Percentiles rank a stretch among this genome's conserved stretches.
Conservation (phyloP, 2,113 vertebrate genomes). For the Piaya cayana region DNA sequence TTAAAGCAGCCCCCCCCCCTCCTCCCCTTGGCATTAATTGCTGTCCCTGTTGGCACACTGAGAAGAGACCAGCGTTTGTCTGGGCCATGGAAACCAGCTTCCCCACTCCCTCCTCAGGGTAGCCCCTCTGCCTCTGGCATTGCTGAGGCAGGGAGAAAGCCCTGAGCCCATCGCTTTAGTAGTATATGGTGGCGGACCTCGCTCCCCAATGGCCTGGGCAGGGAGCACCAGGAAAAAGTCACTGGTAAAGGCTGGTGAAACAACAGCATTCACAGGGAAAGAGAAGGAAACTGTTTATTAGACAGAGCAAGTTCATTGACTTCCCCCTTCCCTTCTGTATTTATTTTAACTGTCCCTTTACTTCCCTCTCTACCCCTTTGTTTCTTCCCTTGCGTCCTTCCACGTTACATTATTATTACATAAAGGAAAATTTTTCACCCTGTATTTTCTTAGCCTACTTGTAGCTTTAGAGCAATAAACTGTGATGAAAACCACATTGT, state of each 20-base stretch:
- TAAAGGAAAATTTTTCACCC: background rate
- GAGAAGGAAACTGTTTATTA: constrained; percentile 43
- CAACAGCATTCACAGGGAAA: background rate
- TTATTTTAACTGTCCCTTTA: constrained; percentile 27
- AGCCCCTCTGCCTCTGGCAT: fast-evolving
- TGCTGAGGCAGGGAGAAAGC: background rate
- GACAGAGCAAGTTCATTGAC: background rate
- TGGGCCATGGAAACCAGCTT: background rate
- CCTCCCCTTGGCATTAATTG: constrained; percentile 61
- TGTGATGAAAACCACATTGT: fast-evolving
- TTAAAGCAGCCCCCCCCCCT: constrained; percentile 53
- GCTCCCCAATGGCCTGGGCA: background rate
- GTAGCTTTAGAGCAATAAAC: background rate
- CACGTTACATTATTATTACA: background rate
- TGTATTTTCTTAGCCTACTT: background rate
- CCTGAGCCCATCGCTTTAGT: fast-evolving
- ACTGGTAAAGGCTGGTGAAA: background rate
- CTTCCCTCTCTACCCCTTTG: background rate
- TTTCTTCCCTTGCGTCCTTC: constrained; percentile 16
- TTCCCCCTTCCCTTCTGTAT: background rate
- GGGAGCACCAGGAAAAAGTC: background rate
- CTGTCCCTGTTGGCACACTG: constrained; percentile 36
- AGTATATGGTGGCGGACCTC: background rate
- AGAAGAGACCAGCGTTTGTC: constrained; percentile 19
- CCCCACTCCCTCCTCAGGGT: background rate